Evolutionary conservation across 2,888 invertebrate genomes (phyloP).

Genomic region (Melieria crassipennis): DNA sequence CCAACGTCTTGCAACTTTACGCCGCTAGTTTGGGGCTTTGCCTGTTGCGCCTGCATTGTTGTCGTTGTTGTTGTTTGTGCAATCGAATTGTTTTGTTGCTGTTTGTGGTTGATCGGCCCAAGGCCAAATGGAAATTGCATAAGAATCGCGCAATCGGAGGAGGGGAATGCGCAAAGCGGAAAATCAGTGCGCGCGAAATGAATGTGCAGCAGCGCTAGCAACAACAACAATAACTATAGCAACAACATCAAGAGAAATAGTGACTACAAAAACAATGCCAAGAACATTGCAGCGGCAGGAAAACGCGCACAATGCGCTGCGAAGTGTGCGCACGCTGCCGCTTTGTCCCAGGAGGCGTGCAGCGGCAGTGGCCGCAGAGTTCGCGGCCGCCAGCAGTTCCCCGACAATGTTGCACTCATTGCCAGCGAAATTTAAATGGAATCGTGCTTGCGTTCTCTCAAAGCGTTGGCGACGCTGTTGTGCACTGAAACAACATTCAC

Average conservation of each 20-base stretch:
- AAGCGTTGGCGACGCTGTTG: too few species aligned
- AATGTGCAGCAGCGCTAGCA: not conserved
- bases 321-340: not conserved
- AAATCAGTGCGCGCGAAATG: conserved; percentile 12
- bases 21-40: not conserved
- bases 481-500: too few species aligned
- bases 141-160: conserved; percentile 5
- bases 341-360: not conserved
- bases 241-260: not conserved
- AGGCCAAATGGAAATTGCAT: conserved; percentile 34
- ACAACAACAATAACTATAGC: conserved; percentile 1
- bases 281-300: not conserved
- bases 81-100: conserved; percentile 16
- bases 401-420: not conserved
- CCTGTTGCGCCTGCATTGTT: not conserved
- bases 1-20: not conserved
- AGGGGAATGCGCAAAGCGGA: conserved; percentile 14
- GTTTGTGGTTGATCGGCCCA: conserved; percentile 19
- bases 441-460: not conserved
- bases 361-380: not conserved
- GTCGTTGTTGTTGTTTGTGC: not conserved
- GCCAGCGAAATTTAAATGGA: not conserved
- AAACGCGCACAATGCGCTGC: not conserved
- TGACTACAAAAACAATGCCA: not conserved
- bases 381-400: too few species aligned